Evolutionary conservation across 2,113 vertebrate genomes (phyloP).

Genomic region (Passer domesticus): DNA sequence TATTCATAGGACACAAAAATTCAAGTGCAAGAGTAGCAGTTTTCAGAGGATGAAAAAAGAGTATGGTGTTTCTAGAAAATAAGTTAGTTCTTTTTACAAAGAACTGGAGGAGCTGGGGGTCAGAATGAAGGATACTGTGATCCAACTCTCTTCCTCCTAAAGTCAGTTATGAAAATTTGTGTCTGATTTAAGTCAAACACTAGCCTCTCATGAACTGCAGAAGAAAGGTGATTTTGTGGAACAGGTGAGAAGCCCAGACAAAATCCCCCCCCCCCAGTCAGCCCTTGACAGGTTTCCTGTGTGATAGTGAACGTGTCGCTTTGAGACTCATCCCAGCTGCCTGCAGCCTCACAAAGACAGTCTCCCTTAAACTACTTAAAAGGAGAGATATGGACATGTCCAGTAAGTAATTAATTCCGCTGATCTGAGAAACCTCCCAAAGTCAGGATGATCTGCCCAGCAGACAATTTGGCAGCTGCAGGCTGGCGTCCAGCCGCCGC

Average conservation of each 20-base stretch:
- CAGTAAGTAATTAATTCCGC: not conserved
- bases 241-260: not conserved
- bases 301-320: not conserved
- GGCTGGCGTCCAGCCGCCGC: rapidly evolving
- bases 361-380: not conserved
- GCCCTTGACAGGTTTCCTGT: not conserved
- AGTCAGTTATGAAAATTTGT: not conserved
- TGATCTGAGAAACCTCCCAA: not conserved
- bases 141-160: not conserved
- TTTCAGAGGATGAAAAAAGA: constrained; percentile 11
- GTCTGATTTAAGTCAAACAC: not conserved
- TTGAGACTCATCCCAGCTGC: not conserved
- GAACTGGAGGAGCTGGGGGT: not conserved
- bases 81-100: not conserved
- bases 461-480: not conserved
- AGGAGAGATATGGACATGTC: not conserved
- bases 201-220: not conserved
- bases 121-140: not conserved
- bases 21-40: not conserved
- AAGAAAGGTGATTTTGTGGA: not conserved
- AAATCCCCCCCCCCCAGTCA: rapidly evolving
- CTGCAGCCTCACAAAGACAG: not conserved
- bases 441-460: not conserved
- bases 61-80: not conserved
- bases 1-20: not conserved